Base-by-base conservation (phyloP, 2,113 vertebrate genomes). In the Prolemur simus region DNA sequence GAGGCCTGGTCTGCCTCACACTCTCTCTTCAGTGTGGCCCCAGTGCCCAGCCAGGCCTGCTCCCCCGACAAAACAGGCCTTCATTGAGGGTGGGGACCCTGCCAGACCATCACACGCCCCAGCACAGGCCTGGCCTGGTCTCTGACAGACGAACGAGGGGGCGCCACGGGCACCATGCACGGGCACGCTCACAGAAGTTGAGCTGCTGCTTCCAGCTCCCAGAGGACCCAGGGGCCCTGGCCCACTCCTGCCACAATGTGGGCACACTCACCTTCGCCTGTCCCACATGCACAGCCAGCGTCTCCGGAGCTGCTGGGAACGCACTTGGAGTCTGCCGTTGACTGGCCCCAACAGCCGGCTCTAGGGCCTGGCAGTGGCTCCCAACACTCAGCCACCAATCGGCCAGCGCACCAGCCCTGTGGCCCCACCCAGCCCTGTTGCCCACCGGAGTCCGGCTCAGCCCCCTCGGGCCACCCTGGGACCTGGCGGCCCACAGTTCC, bases 341-440 rank as follows among this genome's bases (percentile, higher is more conserved):
- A 87, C 92, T 83, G 68, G 89, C 60, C 27, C 56, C 74, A 63
- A 74, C 64, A 76, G 94, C 71, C 27, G 29, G 96, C 74, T 94
- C 89, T 45, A 4, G 77, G 66, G 94, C 87, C 95, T 94, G 94
- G 34, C 14, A 1, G 90, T 91, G 95, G 89, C 63, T 97, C 86
- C 63, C 34, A 37, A 60, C 86, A 42, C 87, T 93, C 58, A 94
- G 87, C 87, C 74, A 71, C 89, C 78, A 15, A 52, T 58, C 8
- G 15, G 92, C 91, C 91, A 84, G 64, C 49, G 76, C 32, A 69
- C 54, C 69, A 32, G 92, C 80, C 87, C 94, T 17, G 66, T 11
- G 4, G 97, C 92, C 95, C 97, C 96, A 96, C 96, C 95, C 96
- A 92, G 95, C 49, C 84, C 54, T 39, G 92, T 27, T 82, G 66